These are phyloP conservation scores for Drosophila ezoana DNA, from an alignment of 2,888 invertebrate species.

Conservation along the genomic window DNA sequence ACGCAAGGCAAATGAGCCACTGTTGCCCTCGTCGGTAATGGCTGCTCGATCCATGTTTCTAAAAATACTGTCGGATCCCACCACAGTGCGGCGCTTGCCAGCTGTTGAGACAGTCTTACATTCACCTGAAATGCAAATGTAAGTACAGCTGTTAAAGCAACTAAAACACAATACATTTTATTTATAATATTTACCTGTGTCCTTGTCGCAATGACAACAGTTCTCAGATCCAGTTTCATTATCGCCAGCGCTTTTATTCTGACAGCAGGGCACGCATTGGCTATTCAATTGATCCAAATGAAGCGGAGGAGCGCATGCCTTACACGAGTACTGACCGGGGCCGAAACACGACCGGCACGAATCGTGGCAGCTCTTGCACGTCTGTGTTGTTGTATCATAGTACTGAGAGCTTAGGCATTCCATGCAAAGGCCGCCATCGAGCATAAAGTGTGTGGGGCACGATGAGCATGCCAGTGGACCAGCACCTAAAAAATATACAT, in stretches of 20 bases:
- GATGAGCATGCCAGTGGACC: slow-evolving; percentile 91
- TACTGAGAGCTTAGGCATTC: slow-evolving; percentile 91
- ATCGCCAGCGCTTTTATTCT: slow-evolving; percentile 85
- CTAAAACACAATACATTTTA: not conserved
- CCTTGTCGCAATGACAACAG: slow-evolving; percentile 61
- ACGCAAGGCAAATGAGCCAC: slow-evolving; percentile 78
- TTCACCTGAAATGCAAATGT: slow-evolving; percentile 86
- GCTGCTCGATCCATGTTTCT: slow-evolving; percentile 27
- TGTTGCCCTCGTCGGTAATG: slow-evolving; percentile 38
- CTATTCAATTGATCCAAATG: slow-evolving; percentile 90
- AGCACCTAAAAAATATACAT: slow-evolving; percentile 86
- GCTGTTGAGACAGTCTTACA: slow-evolving; percentile 91
- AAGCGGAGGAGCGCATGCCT: slow-evolving; percentile 88
- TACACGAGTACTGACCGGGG: slow-evolving; percentile 89
- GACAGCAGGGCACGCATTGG: slow-evolving; percentile 91
- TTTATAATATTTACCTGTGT: slow-evolving; percentile 46
- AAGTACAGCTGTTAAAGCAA: slow-evolving; percentile 1
- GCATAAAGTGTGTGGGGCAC: slow-evolving; percentile 90
- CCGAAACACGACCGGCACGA: slow-evolving; percentile 90
- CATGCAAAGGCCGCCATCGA: slow-evolving; percentile 91
- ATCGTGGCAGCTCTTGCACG: slow-evolving; percentile 89
- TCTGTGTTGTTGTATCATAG: slow-evolving; percentile 89
- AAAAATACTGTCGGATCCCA: slow-evolving; percentile 51
- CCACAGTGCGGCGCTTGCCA: slow-evolving; percentile 89
- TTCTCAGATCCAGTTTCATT: slow-evolving; percentile 86